These are phyloP conservation scores for Astreopora myriophthalma DNA, from an alignment of 64 coral and sea anemone species.

Conservation along the genomic window DNA sequence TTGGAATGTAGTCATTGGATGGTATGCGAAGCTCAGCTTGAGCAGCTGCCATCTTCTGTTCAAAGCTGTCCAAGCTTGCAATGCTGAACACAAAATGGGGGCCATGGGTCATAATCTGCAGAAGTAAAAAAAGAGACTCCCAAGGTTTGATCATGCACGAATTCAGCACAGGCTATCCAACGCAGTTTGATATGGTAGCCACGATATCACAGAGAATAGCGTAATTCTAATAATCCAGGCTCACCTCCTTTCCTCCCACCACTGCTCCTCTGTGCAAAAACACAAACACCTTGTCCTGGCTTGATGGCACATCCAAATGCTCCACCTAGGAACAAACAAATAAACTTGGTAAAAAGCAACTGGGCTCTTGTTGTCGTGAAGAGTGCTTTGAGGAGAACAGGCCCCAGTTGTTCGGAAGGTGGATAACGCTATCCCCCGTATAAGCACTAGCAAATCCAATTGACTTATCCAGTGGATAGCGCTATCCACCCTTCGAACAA, in stretches of 20 bases:
- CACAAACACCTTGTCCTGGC: constrained; percentile 90
- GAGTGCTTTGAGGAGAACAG: too few species aligned
- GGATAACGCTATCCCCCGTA: too few species aligned
- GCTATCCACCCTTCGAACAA: too few species aligned
- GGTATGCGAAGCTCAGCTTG: constrained; percentile 77
- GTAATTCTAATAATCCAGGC: neutral
- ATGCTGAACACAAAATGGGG: constrained; percentile 97
- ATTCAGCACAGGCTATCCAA: too few species aligned
- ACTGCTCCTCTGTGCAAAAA: constrained; percentile 89
- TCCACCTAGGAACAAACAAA: constrained; percentile 74
- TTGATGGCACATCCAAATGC: constrained; percentile 83
- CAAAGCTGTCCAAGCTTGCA: constrained; percentile 93
- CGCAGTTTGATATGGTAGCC: too few species aligned
- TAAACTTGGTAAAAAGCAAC: neutral
- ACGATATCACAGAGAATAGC: too few species aligned
- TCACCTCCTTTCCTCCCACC: constrained; percentile 95
- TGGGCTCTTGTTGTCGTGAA: too few species aligned
- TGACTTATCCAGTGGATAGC: too few species aligned
- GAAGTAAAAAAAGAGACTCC: too few species aligned
- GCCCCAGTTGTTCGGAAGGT: too few species aligned
- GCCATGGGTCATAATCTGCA: constrained; percentile 41
- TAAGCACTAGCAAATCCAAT: too few species aligned
- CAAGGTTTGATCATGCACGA: too few species aligned
- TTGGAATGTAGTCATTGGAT: constrained; percentile 81
- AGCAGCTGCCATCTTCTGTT: constrained; percentile 86